These are phyloP conservation scores for Orchestes rusci DNA, from an alignment of 2,888 invertebrate species.

Conservation along the genomic window DNA sequence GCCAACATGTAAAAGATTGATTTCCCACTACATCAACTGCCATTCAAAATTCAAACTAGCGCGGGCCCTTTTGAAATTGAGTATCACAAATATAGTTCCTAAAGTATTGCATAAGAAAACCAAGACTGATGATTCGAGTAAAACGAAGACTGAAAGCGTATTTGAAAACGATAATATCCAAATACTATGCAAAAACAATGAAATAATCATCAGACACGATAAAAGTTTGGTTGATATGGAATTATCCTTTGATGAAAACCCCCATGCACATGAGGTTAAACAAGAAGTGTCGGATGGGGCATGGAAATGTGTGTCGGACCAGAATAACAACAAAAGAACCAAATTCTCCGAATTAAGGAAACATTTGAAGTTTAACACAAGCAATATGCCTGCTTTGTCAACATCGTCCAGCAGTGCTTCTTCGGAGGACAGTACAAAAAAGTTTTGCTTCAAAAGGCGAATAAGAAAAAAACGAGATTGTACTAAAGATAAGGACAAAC, in stretches of 20 bases:
- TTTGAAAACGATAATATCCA: constrained; percentile 31
- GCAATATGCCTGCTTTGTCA: not conserved
- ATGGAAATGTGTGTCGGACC: not conserved
- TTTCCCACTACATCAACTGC: constrained; percentile 27
- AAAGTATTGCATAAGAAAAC: constrained; percentile 18
- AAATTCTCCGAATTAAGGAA: not conserved
- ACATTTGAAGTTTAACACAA: too few species aligned
- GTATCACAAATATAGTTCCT: constrained; percentile 16
- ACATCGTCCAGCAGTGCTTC: constrained; percentile 16
- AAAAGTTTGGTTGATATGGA: constrained; percentile 30
- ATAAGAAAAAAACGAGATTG: constrained; percentile 13
- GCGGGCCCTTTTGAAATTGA: constrained; percentile 27
- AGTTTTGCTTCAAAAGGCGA: constrained; percentile 16
- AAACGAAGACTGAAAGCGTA: constrained; percentile 27
- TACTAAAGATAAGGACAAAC: constrained; percentile 14
- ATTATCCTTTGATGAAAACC: constrained; percentile 30
- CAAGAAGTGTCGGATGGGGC: not conserved
- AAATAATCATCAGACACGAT: constrained; percentile 31
- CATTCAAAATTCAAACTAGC: constrained; percentile 33
- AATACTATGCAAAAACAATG: constrained; percentile 31
- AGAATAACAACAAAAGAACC: constrained; percentile 2
- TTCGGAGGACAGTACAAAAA: constrained; percentile 17
- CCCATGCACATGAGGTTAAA: too few species aligned
- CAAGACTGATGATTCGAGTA: constrained; percentile 8
- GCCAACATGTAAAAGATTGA: constrained; percentile 28